Evolutionary conservation across 2,113 vertebrate genomes (phyloP).

Genomic region (Gobiocypris rarus): DNA sequence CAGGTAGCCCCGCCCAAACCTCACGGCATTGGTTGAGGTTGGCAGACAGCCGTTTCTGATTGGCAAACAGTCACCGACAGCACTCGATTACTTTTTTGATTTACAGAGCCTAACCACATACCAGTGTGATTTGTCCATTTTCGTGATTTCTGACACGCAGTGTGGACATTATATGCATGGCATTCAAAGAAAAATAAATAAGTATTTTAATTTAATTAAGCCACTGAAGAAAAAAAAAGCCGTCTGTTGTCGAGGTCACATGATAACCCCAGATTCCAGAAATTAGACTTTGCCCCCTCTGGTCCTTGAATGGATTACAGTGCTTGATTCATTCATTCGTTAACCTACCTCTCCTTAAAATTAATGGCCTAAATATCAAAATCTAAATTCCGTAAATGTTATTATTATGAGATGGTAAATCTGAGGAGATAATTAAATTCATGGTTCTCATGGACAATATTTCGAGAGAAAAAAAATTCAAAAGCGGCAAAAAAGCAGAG

Average conservation of each 20-base stretch:
- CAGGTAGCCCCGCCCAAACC: background rate
- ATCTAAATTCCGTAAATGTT: background rate
- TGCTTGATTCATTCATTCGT: slow-evolving; percentile 23
- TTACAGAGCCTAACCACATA: background rate
- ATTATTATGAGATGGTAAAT: background rate
- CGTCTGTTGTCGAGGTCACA: slow-evolving; percentile 5
- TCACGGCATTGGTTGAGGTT: background rate
- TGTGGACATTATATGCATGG: background rate
- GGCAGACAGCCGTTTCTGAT: background rate
- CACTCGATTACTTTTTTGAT: background rate
- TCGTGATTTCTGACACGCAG: background rate
- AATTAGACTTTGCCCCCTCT: slow-evolving; percentile 3
- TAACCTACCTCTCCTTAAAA: background rate
- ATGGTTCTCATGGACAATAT: background rate
- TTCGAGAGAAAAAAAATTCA: too few relatives aligned
- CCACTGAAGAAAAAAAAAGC: background rate
- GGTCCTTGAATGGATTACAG: background rate
- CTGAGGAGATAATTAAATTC: background rate
- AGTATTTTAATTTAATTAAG: too few relatives aligned
- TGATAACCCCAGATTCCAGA: background rate
- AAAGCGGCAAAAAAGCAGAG: background rate
- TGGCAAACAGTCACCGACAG: background rate
- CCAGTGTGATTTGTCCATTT: background rate
- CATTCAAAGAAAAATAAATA: too few relatives aligned
- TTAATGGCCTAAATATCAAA: background rate